These are phyloP conservation scores for Orientallactaga bullata DNA, from an alignment of 2,113 vertebrate species.

Conservation along the genomic window DNA sequence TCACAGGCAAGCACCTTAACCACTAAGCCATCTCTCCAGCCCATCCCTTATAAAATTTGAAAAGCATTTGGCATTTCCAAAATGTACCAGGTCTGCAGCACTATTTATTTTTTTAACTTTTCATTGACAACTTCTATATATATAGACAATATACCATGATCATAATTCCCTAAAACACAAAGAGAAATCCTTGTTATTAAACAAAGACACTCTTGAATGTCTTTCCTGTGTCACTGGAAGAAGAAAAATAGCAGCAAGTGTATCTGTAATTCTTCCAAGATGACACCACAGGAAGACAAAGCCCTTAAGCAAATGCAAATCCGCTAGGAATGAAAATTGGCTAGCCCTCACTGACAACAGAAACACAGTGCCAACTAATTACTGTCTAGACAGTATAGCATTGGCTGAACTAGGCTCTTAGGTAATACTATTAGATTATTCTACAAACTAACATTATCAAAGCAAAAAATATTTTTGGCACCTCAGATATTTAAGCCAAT, in stretches of 20 bases:
- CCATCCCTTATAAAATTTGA: no score
- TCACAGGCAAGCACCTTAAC: no score
- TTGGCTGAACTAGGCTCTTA: not conserved
- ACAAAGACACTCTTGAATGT: not conserved
- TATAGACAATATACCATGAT: no score
- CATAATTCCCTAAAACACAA: not conserved
- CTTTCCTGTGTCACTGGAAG: not conserved
- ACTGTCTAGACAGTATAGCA: not conserved
- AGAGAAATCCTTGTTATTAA: constrained; percentile 28
- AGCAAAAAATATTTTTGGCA: not conserved
- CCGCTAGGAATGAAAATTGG: not conserved
- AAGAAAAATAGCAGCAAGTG: not conserved
- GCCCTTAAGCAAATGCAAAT: not conserved
- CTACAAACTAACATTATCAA: constrained; percentile 17
- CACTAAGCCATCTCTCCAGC: no score
- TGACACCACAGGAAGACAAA: not conserved
- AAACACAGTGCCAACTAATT: not conserved
- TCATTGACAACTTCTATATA: no score
- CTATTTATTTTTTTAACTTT: no score
- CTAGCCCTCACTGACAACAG: not conserved
- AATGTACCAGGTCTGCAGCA: no score
- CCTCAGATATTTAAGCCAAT: not conserved
- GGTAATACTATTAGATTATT: not conserved
- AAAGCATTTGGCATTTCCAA: no score
- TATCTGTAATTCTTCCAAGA: not conserved